Conservation (phyloP, 2,888 invertebrate genomes). For the Pegoplata infirma region DNA sequence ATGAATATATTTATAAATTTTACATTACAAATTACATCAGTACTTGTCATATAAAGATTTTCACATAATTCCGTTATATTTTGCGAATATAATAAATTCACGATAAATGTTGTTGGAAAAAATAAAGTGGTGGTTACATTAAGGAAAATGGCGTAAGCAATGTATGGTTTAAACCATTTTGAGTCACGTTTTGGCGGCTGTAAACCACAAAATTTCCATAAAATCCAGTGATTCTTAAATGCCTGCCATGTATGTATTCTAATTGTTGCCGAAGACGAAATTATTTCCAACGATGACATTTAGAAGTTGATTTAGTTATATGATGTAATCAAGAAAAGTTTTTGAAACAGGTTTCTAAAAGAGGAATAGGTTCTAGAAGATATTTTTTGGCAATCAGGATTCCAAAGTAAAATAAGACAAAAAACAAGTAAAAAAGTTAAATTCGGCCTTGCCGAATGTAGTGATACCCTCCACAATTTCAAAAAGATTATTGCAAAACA, state of each 20-base stretch:
- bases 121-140: slow-evolving; percentile 60
- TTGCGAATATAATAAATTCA: slow-evolving; percentile 64
- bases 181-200: slow-evolving; percentile 61
- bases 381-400: too few species aligned
- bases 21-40: slow-evolving; percentile 65
- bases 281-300: neutral
- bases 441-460: too few species aligned
- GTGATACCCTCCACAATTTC: too few species aligned
- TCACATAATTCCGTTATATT: slow-evolving; percentile 69
- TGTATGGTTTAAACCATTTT: slow-evolving; percentile 66
- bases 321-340: neutral
- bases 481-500: too few species aligned
- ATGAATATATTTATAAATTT: slow-evolving; percentile 68
- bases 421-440: too few species aligned
- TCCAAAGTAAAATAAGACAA: too few species aligned
- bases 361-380: too few species aligned
- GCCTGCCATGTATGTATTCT: slow-evolving; percentile 62
- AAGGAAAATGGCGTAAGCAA: slow-evolving; percentile 63
- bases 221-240: slow-evolving; percentile 70
- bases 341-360: too few species aligned
- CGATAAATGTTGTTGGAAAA: slow-evolving; percentile 63
- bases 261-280: neutral
- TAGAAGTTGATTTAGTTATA: neutral
- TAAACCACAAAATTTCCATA: slow-evolving; percentile 70
- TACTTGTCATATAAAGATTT: slow-evolving; percentile 63